Evolutionary conservation across 2,888 invertebrate species (phyloP).

Genomic region (Protula sp.): DNA sequence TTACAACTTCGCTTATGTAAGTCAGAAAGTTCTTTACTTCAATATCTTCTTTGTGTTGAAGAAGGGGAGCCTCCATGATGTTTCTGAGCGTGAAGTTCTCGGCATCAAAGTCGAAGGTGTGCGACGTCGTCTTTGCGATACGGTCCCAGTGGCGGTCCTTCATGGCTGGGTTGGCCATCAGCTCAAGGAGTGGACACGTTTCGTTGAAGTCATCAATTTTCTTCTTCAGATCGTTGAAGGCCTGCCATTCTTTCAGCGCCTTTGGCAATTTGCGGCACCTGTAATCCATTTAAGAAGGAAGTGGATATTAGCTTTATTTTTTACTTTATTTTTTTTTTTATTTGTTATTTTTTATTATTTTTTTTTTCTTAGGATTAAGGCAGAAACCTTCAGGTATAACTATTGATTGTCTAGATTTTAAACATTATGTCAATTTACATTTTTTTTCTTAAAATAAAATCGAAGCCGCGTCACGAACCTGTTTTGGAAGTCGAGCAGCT

Average conservation of each 20-base stretch:
- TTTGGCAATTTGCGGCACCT: slow-evolving; percentile 68
- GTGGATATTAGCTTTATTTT: too few relatives aligned
- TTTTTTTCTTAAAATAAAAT: too few relatives aligned
- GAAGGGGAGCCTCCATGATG: slow-evolving; percentile 77
- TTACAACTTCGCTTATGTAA: too few relatives aligned
- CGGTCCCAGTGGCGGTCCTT: slow-evolving; percentile 74
- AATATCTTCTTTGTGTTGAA: slow-evolving; percentile 78
- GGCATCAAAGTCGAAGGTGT: slow-evolving; percentile 72
- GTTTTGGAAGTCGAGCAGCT: slow-evolving; percentile 47
- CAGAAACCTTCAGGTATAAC: too few relatives aligned
- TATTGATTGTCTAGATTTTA: too few relatives aligned
- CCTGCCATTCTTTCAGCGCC: slow-evolving; percentile 83
- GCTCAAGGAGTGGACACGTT: slow-evolving; percentile 75
- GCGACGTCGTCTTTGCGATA: slow-evolving; percentile 60
- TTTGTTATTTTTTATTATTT: too few relatives aligned
- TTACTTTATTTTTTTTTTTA: too few relatives aligned
- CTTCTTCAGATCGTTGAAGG: slow-evolving; percentile 75
- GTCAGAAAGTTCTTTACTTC: too few relatives aligned
- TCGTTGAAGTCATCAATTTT: slow-evolving; percentile 89
- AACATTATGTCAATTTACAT: too few relatives aligned
- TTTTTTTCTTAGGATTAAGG: too few relatives aligned
- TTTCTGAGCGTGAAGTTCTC: slow-evolving; percentile 73
- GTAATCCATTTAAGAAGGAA: not conserved
- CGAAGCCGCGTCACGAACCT: slow-evolving; percentile 38
- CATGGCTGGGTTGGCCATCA: slow-evolving; percentile 85